A percentile compares a stretch with the other conserved stretches of the same genome.
These are phyloP conservation scores for Dynastes tityus DNA, from an alignment of 2,888 invertebrate genomes.

Conservation along the genomic window DNA sequence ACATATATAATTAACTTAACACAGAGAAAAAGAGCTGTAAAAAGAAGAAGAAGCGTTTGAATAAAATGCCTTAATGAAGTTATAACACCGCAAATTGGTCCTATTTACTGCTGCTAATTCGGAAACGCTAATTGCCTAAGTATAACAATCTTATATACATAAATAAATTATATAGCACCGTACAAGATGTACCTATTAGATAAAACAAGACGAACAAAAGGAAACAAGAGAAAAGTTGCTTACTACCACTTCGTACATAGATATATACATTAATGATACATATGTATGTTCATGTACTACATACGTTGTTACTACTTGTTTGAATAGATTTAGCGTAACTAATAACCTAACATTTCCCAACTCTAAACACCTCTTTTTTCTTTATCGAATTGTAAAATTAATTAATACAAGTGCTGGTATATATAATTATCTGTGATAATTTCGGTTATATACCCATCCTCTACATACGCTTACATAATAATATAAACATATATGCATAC, in stretches of 20 bases:
- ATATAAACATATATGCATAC: too few relatives aligned
- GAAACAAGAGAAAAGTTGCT: background rate
- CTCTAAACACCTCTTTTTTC: too few relatives aligned
- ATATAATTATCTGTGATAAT: too few relatives aligned
- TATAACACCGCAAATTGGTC: conserved; percentile 40
- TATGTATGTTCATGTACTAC: background rate
- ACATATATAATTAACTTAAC: conserved; percentile 23
- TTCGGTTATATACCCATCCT: too few relatives aligned
- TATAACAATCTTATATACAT: conserved; percentile 32
- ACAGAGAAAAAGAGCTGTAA: background rate
- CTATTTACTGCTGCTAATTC: conserved; percentile 43
- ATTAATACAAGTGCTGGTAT: too few relatives aligned
- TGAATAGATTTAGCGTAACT: conserved; percentile 33
- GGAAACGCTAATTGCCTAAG: conserved; percentile 41
- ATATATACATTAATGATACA: background rate
- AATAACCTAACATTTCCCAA: conserved; percentile 18
- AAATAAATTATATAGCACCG: background rate
- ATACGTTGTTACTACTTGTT: background rate
- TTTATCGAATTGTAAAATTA: too few relatives aligned
- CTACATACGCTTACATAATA: too few relatives aligned
- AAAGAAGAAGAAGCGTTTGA: conserved; percentile 12
- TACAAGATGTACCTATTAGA: conserved; percentile 1
- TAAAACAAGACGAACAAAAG: conserved; percentile 19
- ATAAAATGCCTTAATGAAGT: conserved; percentile 42
- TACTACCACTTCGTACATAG: background rate